Evolutionary conservation across 2,113 vertebrate species (phyloP).

Genomic region (Hippocampus zosterae): DNA sequence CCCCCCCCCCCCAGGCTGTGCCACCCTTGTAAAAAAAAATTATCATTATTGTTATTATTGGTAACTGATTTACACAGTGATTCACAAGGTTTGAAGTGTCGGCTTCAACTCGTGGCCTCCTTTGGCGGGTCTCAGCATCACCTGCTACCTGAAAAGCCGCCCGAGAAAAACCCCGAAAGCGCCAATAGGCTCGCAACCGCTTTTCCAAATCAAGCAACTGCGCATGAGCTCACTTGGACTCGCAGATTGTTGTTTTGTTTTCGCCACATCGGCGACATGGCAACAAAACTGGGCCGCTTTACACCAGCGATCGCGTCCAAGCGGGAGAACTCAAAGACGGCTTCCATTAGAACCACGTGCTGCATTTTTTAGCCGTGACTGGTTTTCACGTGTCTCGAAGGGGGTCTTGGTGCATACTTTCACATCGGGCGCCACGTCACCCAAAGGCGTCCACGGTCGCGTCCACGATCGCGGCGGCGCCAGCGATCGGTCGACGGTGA

Average conservation of each 20-base stretch:
- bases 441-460: conserved; percentile 4
- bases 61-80: too few species aligned
- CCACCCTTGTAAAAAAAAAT: too few species aligned
- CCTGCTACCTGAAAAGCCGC: conserved; percentile 10
- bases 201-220: conserved; percentile 31
- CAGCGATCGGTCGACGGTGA: conserved; percentile 12
- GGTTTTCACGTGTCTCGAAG: conserved; percentile 65
- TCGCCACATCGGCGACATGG: conserved; percentile 63
- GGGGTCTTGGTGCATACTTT: conserved; percentile 12
- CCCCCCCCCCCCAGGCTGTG: too few species aligned
- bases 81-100: not conserved
- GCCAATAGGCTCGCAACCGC: conserved; percentile 15
- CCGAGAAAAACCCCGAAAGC: not conserved
- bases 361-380: conserved; percentile 73
- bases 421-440: not conserved
- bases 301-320: conserved; percentile 56
- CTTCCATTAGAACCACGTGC: conserved; percentile 71
- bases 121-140: conserved; percentile 2
- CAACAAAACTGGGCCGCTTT: conserved; percentile 60
- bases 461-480: conserved; percentile 6
- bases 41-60: too few species aligned
- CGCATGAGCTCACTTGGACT: conserved; percentile 46
- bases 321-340: conserved; percentile 61
- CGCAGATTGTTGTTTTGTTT: conserved; percentile 55
- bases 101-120: not conserved